A percentile compares a stretch with the other conserved stretches of the same genome.
Conservation (phyloP, 2,888 invertebrate genomes). For the Hylaea fasciaria region DNA sequence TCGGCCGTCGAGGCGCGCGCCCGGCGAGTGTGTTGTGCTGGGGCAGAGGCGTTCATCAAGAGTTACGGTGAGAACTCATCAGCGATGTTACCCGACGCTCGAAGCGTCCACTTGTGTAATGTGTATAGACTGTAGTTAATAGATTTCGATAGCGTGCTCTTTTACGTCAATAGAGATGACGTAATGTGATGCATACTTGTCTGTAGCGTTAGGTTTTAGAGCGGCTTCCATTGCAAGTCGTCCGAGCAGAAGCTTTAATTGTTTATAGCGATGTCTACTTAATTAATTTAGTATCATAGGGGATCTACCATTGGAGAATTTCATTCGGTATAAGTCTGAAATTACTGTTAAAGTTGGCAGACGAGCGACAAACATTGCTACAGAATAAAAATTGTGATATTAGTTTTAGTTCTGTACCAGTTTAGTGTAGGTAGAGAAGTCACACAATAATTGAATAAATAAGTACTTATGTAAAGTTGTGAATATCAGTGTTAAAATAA, state of each 20-base stretch:
- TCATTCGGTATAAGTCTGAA: conserved; percentile 50
- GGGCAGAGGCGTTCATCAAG: conserved; percentile 37
- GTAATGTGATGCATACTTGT: conserved; percentile 79
- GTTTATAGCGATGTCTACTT: conserved; percentile 62
- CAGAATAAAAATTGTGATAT: conserved; percentile 75
- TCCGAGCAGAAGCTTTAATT: conserved; percentile 73
- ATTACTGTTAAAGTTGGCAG: conserved; percentile 48
- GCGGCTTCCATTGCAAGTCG: conserved; percentile 68
- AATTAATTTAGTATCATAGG: conserved; percentile 57
- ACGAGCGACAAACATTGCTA: conserved; percentile 48
- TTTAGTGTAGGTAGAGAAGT: conserved; percentile 36
- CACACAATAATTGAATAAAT: conserved; percentile 39
- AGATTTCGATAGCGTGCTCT: conserved; percentile 76
- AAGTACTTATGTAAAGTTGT: conserved; percentile 40
- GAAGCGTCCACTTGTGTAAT: conserved; percentile 50
- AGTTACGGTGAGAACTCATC: conserved; percentile 42
- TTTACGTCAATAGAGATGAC: conserved; percentile 81
- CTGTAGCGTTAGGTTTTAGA: conserved; percentile 57
- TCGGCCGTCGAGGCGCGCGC: conserved; percentile 62
- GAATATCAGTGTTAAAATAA: conserved; percentile 37
- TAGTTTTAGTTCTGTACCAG: conserved; percentile 62
- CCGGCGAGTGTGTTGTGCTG: conserved; percentile 44
- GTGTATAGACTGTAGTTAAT: conserved; percentile 60
- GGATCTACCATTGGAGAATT: conserved; percentile 58
- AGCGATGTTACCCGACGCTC: conserved; percentile 46